Evolutionary conservation across 2,888 invertebrate species (phyloP), one percentile per base, ranked within the genome.

Genomic region (Tetragonula carbonaria): DNA sequence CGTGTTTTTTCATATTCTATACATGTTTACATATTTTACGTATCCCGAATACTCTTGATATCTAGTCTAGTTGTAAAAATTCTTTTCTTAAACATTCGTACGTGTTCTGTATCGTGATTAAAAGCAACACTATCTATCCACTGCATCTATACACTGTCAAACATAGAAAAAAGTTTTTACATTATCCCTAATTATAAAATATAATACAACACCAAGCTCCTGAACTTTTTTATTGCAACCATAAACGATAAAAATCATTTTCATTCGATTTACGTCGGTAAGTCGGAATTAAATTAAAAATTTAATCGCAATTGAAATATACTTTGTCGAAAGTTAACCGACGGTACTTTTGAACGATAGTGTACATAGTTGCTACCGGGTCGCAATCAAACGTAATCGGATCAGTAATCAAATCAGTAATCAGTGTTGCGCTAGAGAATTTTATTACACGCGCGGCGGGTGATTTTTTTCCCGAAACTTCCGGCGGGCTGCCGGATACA

Each of bases 331-430:
- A 59, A 59, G 23, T 23, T 14, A n/a, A n/a, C 5, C 14, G n/a
- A n/a, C 14, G 5, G 23, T n/a, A 59, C 57, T 59, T 59, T 59
- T 14, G 57, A n/a, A 59, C 14, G 57, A 5, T 11, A 14, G n/a
- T 14, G 23, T 59, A n/a, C 57, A 23, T 5, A n/a, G 45, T 11
- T 4, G 21, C 33, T 13, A n/a, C 45, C 76, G 68, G 59, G 63
- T 82, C 72, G 85, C 87, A 87, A 88, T 87, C 87, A 89, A 82
- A 72, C 57, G 68, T 83, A 88, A 88, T 88, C 88, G 75, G 82
- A 85, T 33, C 33, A 28, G 13, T 33, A 63, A 63, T 63, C 63
- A 38, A 65, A 65, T 88, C 76, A 86, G 73, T 88, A 88, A 88
- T 88, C 89, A 87, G 80, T 67, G 83, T 72, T 38, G 51, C 66